Conservation (phyloP, 2,888 invertebrate genomes). For the Embidobia sp. region DNA sequence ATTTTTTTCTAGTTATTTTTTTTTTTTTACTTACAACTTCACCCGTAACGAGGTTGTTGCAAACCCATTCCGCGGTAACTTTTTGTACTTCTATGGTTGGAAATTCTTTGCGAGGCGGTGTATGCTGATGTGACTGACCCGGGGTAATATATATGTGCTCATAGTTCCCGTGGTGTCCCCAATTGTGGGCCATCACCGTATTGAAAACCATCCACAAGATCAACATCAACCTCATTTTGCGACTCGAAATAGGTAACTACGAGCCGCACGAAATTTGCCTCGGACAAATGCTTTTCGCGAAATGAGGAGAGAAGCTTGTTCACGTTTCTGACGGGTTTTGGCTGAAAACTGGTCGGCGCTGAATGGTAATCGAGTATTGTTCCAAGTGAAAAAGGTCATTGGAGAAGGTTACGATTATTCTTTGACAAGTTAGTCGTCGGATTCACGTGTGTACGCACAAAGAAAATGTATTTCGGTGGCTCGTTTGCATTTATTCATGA, state of each 20-base stretch:
- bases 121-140: too few relatives aligned
- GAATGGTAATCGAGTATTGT: slow-evolving; percentile 29
- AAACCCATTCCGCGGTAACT: slow-evolving; percentile 61
- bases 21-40: slow-evolving; percentile 56
- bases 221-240: background rate
- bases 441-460: too few relatives aligned
- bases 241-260: too few relatives aligned
- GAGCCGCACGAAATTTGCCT: background rate
- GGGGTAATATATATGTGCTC: background rate
- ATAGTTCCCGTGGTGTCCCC: background rate
- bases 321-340: slow-evolving; percentile 13
- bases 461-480: too few relatives aligned
- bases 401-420: slow-evolving; percentile 6
- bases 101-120: too few relatives aligned
- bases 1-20: too few relatives aligned
- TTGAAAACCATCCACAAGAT: background rate
- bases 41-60: slow-evolving; percentile 60
- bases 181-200: too few relatives aligned
- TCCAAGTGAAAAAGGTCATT: slow-evolving; percentile 42
- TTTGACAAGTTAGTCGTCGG: background rate
- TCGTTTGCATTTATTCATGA: too few relatives aligned
- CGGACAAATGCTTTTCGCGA: background rate
- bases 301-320: background rate
- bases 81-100: slow-evolving; percentile 58
- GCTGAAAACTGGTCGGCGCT: slow-evolving; percentile 17